Conservation (phyloP, 2,888 invertebrate genomes). For the Ecliptopera silaceata region DNA sequence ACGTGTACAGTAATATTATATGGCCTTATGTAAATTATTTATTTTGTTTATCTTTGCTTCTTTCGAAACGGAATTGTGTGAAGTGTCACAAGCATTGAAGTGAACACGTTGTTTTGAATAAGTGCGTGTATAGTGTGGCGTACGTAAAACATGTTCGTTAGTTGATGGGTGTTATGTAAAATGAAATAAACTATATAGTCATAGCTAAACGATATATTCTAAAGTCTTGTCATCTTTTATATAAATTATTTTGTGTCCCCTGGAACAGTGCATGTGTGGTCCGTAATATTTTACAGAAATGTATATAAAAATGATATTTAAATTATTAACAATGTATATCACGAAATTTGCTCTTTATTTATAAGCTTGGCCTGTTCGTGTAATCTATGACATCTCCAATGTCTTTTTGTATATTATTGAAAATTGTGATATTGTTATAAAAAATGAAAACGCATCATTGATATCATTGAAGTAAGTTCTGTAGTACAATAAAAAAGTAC, state of each 20-base stretch:
- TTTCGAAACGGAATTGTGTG: constrained; percentile 62
- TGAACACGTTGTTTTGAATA: constrained; percentile 51
- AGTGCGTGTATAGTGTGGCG: constrained; percentile 66
- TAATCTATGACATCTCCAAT: constrained; percentile 72
- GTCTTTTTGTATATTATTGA: constrained; percentile 81
- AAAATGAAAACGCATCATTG: constrained; percentile 67
- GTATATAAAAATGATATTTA: constrained; percentile 56
- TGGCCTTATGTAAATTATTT: constrained; percentile 82
- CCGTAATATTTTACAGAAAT: constrained; percentile 44
- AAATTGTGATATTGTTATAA: constrained; percentile 83
- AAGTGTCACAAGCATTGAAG: constrained; percentile 47
- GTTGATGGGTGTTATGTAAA: constrained; percentile 72
- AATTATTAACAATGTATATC: constrained; percentile 56
- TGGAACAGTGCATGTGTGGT: constrained; percentile 62
- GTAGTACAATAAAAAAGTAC: constrained; percentile 18
- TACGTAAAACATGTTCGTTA: constrained; percentile 66
- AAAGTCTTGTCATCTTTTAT: constrained; percentile 63
- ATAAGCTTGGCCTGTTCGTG: constrained; percentile 77
- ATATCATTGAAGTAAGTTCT: constrained; percentile 50
- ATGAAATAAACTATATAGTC: constrained; percentile 57
- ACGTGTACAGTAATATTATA: constrained; percentile 76
- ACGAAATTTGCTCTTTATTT: constrained; percentile 72
- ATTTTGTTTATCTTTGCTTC: constrained; percentile 71
- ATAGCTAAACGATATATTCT: constrained; percentile 61
- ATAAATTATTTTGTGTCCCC: constrained; percentile 59